These are phyloP conservation scores for Sebastes elongatus DNA, from an alignment of 2,797 vertebrate genomes.

Conservation along the genomic window DNA sequence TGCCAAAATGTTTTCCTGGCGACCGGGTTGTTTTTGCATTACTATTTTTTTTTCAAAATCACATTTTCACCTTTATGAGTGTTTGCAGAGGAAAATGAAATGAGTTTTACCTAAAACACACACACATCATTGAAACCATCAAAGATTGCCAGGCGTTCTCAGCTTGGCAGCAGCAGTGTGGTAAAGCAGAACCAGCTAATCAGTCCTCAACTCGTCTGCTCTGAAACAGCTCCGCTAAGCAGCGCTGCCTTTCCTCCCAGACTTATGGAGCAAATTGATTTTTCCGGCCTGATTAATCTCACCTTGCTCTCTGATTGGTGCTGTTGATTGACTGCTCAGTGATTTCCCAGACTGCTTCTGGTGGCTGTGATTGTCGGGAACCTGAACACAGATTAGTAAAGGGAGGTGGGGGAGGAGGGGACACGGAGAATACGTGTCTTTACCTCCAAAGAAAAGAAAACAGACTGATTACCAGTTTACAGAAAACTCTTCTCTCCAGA, in stretches of 20 bases:
- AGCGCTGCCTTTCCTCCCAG: conserved; percentile 12
- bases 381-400: conserved; percentile 37
- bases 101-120: not conserved
- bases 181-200: conserved; percentile 49
- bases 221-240: conserved; percentile 38
- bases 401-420: no score
- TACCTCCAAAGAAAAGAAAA: conserved; percentile 32
- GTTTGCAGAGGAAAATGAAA: not conserved
- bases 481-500: not conserved
- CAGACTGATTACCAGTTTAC: not conserved
- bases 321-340: conserved; percentile 54
- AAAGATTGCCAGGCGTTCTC: not conserved
- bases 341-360: conserved; percentile 55
- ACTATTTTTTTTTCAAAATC: not conserved
- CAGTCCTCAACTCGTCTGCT: conserved; percentile 48
- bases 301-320: conserved; percentile 42
- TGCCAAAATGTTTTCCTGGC: not conserved
- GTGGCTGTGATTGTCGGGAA: conserved; percentile 37
- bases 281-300: conserved; percentile 56
- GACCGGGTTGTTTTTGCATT: not conserved
- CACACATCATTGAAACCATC: not conserved
- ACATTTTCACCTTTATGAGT: not conserved
- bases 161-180: conserved; percentile 29
- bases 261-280: conserved; percentile 52
- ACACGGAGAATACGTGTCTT: not conserved